Conservation (phyloP, 1,140 invertebrate genomes). For the Pogonomyrmex barbatus region DNA sequence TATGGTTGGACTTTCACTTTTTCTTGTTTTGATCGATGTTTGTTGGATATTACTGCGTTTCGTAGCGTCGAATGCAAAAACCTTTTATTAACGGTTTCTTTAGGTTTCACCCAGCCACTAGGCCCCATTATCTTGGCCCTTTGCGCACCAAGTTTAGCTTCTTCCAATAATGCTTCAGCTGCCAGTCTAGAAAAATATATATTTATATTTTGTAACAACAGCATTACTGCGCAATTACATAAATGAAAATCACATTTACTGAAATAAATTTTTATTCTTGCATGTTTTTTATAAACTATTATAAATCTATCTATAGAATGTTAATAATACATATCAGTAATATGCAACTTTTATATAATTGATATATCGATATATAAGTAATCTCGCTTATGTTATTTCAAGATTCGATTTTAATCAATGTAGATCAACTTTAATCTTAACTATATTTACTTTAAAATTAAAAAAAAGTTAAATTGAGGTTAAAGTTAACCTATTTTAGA, state of each 20-base stretch:
- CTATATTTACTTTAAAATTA: no score
- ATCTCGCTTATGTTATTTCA: background rate
- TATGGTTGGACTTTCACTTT: conserved; percentile 60
- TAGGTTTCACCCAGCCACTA: conserved; percentile 88
- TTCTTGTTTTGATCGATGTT: conserved; percentile 72
- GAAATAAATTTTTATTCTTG: background rate
- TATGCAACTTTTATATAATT: background rate
- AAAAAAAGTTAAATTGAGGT: no score
- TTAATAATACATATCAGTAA: background rate
- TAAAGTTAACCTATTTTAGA: no score
- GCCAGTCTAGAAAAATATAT: conserved; percentile 84
- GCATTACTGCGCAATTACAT: background rate
- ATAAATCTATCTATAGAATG: background rate
- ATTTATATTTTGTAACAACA: background rate
- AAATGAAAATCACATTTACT: background rate
- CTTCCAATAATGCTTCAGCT: conserved; percentile 88
- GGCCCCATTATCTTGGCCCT: conserved; percentile 88
- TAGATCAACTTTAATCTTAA: no score
- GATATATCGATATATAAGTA: no score
- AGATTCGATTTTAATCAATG: background rate
- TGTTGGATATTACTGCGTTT: conserved; percentile 83
- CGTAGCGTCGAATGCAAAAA: conserved; percentile 86
- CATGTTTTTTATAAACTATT: background rate
- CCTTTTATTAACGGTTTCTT: conserved; percentile 88
- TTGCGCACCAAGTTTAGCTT: conserved; percentile 87